Conservation (phyloP, 2,113 vertebrate genomes). For the Crotalus helleri region DNA sequence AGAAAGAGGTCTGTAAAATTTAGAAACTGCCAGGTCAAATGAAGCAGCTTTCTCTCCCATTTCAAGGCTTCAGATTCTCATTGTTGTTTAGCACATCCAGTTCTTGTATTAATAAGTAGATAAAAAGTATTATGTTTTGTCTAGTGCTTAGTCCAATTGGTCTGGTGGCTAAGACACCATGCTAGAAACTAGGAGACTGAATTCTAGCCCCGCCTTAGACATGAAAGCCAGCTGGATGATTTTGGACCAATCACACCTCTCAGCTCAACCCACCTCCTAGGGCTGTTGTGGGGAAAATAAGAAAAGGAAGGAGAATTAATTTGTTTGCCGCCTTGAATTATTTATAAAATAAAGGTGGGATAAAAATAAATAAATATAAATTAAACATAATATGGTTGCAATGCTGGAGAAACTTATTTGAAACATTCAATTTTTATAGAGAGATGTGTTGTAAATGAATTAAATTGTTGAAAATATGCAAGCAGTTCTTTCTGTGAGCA, state of each 20-base stretch:
- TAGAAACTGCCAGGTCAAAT: not conserved
- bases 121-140: not conserved
- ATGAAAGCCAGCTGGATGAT: too few species aligned
- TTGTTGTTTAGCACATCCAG: not conserved
- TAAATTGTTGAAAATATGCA: not conserved
- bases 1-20: not conserved
- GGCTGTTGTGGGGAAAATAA: too few species aligned
- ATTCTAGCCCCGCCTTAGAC: too few species aligned
- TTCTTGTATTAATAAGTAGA: not conserved
- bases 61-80: too few species aligned
- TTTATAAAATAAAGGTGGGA: too few species aligned
- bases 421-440: not conserved
- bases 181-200: too few species aligned
- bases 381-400: not conserved
- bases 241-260: too few species aligned
- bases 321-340: too few species aligned
- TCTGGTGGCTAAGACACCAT: not conserved
- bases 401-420: not conserved
- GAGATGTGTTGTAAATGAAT: not conserved
- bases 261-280: too few species aligned
- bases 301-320: too few species aligned
- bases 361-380: too few species aligned
- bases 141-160: not conserved
- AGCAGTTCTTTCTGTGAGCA: not conserved
- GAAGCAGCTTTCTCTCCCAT: not conserved